Conservation (phyloP, 2,113 vertebrate genomes). For the Dendrocopos noguchii region DNA sequence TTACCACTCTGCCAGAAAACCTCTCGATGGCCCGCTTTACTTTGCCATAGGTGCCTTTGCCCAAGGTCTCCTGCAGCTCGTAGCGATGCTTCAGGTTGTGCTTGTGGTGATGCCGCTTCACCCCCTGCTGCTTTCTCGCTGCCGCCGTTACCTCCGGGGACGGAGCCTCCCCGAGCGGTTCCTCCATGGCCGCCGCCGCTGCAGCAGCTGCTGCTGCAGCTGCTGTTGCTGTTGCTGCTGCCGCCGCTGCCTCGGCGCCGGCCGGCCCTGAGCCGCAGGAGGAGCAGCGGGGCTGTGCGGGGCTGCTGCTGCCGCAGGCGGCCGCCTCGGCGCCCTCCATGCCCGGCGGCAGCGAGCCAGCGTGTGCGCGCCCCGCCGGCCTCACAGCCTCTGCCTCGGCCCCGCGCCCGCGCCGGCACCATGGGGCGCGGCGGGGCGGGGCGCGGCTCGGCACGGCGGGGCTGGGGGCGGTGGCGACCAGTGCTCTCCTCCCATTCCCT, state of each 20-base stretch:
- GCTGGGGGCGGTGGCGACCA: background rate
- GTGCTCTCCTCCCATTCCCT: background rate
- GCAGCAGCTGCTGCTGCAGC: background rate
- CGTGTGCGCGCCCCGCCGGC: background rate
- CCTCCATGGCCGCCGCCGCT: constrained; percentile 2
- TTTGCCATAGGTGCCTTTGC: constrained; percentile 96
- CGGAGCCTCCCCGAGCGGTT: background rate
- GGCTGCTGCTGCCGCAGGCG: background rate
- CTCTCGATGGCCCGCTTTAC: constrained; percentile 96
- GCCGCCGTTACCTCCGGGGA: constrained; percentile 29
- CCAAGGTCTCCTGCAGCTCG: constrained; percentile 96
- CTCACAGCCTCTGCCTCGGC: background rate
- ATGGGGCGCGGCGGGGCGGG: background rate
- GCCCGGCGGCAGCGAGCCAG: background rate
- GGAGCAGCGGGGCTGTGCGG: constrained; percentile 4
- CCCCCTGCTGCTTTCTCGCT: constrained; percentile 79
- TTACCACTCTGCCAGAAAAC: constrained; percentile 96
- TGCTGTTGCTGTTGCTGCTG: background rate
- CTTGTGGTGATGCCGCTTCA: constrained; percentile 97
- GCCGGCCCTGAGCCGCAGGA: background rate
- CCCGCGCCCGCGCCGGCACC: background rate
- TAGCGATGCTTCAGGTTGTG: constrained; percentile 99
- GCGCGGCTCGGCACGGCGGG: background rate
- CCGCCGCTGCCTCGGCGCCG: background rate
- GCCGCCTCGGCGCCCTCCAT: constrained; percentile 24